Base-by-base conservation (phyloP, 53 echinoderm and acorn worm species). In the Luidia sarsii region DNA sequence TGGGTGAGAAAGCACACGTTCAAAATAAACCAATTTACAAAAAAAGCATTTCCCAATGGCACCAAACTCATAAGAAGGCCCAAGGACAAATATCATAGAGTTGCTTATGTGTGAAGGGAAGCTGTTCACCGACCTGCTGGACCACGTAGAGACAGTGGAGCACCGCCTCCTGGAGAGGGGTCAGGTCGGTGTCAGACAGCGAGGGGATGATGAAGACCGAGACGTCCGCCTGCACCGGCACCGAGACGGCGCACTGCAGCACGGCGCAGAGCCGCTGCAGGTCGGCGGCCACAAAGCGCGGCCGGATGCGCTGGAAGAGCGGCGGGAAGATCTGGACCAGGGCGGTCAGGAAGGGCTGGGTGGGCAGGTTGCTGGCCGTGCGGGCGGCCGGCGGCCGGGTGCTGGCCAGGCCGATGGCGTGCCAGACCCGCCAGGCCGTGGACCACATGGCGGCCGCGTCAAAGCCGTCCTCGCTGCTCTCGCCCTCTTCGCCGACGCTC, bases 371-470 rank as follows among this genome's bases (percentile, higher is more conserved):
- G 15, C 74, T 82, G 20, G 88, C 79, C 1, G 82, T 82, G 21
- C 88, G 87, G 43, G 92, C 68, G 65, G 62, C 64, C 1, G 96
- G 92, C 0, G 33, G 95, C 55, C 64, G 85, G 8, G 96, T 92
- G 79, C 90, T 90, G 66, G 83, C 83, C 10, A 83, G 88, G 7
- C 96, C 96, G 31, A 95, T 95, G 80, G 86, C 85, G 80, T 92
- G 83, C 95, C 96, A 95, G 8, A 95, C 92, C 23, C 96, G 65
- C 96, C 96, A 93, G 2, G 96, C 96, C 20, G 86, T 95, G 31
- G 96, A 83, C 96, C 96, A 95, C 64, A 95, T 63, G 13, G 90
- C 86, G 10, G 89, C 82, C 39, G 89, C 92, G 37, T 92, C 92
- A 34, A 89, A 64, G 5, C 50, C 62, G 39, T 69, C 50, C 20